Conservation (phyloP, 2,888 invertebrate species). For the Eupithecia tripunctaria region DNA sequence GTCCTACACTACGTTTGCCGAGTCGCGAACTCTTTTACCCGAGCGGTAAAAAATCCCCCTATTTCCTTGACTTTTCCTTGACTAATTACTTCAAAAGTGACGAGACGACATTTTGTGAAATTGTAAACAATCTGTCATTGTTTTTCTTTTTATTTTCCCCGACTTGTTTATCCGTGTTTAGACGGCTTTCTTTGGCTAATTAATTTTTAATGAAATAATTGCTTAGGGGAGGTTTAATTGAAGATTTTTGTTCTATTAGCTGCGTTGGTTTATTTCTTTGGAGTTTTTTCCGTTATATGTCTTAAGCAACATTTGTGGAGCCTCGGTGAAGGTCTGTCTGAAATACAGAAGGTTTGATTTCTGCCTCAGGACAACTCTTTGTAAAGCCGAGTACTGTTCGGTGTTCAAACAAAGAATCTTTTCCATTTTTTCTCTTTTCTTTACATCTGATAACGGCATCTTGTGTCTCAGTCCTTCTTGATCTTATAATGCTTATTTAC, state of each 20-base stretch:
- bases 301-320: too few relatives aligned
- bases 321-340: too few relatives aligned
- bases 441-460: neutral
- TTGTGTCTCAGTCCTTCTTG: neutral
- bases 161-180: slow-evolving; percentile 59
- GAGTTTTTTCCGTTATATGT: too few relatives aligned
- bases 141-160: slow-evolving; percentile 59
- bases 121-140: slow-evolving; percentile 80
- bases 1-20: too few relatives aligned
- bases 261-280: too few relatives aligned
- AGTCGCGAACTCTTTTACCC: too few relatives aligned
- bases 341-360: too few relatives aligned
- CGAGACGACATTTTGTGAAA: slow-evolving; percentile 68
- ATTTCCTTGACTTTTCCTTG: slow-evolving; percentile 20
- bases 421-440: neutral
- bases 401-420: too few relatives aligned
- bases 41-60: neutral
- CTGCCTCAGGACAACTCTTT: too few relatives aligned
- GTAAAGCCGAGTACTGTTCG: too few relatives aligned
- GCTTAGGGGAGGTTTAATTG: slow-evolving; percentile 40
- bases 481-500: slow-evolving; percentile 10
- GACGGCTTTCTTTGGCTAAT: slow-evolving; percentile 50
- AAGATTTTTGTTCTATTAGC: too few relatives aligned
- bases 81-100: slow-evolving; percentile 64
- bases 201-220: slow-evolving; percentile 46